Base-by-base conservation (phyloP, 2,888 invertebrate genomes). In the Torymus texanus region DNA sequence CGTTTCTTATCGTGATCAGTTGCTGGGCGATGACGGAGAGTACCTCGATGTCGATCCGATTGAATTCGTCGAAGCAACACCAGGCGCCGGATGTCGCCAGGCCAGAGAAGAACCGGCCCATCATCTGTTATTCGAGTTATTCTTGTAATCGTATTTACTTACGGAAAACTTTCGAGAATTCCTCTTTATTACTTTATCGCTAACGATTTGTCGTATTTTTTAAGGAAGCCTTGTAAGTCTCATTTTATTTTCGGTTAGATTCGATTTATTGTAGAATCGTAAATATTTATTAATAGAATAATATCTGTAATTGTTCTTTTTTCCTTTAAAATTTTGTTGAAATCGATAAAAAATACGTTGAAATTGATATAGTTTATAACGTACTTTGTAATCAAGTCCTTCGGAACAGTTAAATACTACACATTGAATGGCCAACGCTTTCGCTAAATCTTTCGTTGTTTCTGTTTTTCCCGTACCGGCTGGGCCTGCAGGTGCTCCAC, bases 51-150 rank as follows among this genome's bases (percentile, higher is more conserved):
- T 97, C 96, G 79, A 97, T 97, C 8, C 97, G 93, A 90, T 97
- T 97, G 89, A 97, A 97, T 89, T 97, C 97, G 88, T 97, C 97
- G 88, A 97, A 97, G 86, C 97, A 97, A 86, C 96, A 96, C 97
- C 97, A 97, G 3, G 96, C 96, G 0, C 97, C 97, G 0, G 96
- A 96, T 75, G 97, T 97, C 0, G 97, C 97, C 83, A 97, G 90
- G 0, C 97, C 97, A 2, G 97, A 95, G 90, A 97, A 97, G 88
- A 97, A 97, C 78, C 96, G 92, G 0, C 97, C 97, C 97, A 97
- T 97, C 95, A 96, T 95, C 92, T 95, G 93, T 61, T 29, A 41
- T 41, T 41, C 41, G 41, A 41, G 41, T 41, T 41, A 8, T 41
- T 41, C 41, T 41, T 41, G 41, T 41, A 41, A 41, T 8, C 41